Evolutionary conservation across 2,888 invertebrate genomes (phyloP), one percentile per base, ranked within the genome.

Genomic region (Temnothorax unifasciatus): DNA sequence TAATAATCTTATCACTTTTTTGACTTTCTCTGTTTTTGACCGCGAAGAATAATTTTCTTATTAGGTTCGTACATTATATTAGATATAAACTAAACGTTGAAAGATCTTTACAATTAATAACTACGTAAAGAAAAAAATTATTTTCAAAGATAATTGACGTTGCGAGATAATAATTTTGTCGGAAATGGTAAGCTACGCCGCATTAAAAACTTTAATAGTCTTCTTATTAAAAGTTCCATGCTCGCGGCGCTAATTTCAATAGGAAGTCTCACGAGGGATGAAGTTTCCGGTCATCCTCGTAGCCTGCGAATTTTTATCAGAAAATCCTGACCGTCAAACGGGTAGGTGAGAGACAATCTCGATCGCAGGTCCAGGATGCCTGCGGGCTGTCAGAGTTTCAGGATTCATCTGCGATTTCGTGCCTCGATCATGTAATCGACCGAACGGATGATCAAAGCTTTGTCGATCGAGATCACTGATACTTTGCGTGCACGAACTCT

Each of bases 341-440:
- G 34, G 25, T n/a, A 54, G 38, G 34, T 47, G 25, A 18, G 18
- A 68, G 47, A n/a, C 54, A 15, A 57, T 71, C 59, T 71, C 59
- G 57, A 79, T 79, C 8, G 59, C 13, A 8, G 13, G 34, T 38
- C 25, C 57, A 71, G 59, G 13, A 71, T 34, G 13, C 47, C 18
- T 57, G 34, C 18, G 44, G 90, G 85, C 88, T 85, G 86, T 87
- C 88, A 61, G 88, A 89, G 90, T 68, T 85, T 74, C 85, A 88
- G 88, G 86, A 91, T 86, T 90, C 87, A 91, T 89, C 90, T 89
- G 91, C 89, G 87, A 87, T 88, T 87, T 84, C 90, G 86, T 86
- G 89, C 86, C 84, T 88, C 90, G 89, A 87, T 87, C 88, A 77
- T 85, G 85, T 90, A 88, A 90, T 87, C 87, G 85, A 83, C 63